These are phyloP conservation scores for Diplodus sargus DNA, from an alignment of 2,797 vertebrate species.

Conservation along the genomic window DNA sequence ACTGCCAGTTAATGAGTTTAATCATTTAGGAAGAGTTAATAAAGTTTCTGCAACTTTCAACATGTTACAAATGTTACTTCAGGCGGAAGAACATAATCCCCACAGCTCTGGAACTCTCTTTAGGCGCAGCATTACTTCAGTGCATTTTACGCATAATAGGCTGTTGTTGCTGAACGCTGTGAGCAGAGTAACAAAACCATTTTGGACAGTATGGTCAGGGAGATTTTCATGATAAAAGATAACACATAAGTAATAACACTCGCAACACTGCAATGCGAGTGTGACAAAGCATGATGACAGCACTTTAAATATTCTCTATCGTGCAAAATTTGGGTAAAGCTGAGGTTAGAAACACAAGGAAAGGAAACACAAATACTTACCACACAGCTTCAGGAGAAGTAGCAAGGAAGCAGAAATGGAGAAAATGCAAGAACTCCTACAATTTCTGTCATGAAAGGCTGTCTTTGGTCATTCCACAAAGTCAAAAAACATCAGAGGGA, in stretches of 20 bases:
- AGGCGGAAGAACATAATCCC: background rate
- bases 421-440: slow-evolving; percentile 28
- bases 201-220: background rate
- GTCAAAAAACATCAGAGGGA: slow-evolving; percentile 16
- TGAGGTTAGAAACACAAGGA: background rate
- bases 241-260: no score
- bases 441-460: slow-evolving; percentile 20
- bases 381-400: slow-evolving; percentile 45
- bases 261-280: background rate
- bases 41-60: background rate
- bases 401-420: slow-evolving; percentile 1
- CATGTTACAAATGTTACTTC: background rate
- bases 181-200: background rate
- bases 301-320: background rate
- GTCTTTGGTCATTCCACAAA: slow-evolving; percentile 46
- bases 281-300: background rate
- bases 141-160: background rate
- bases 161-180: background rate
- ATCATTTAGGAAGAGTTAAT: background rate
- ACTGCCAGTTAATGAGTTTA: no score
- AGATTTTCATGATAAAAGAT: background rate
- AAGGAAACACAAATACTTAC: slow-evolving; percentile 54
- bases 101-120: background rate
- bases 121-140: background rate
- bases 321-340: background rate